Conservation (phyloP, 2,113 vertebrate species). For the Taxidea taxus region DNA sequence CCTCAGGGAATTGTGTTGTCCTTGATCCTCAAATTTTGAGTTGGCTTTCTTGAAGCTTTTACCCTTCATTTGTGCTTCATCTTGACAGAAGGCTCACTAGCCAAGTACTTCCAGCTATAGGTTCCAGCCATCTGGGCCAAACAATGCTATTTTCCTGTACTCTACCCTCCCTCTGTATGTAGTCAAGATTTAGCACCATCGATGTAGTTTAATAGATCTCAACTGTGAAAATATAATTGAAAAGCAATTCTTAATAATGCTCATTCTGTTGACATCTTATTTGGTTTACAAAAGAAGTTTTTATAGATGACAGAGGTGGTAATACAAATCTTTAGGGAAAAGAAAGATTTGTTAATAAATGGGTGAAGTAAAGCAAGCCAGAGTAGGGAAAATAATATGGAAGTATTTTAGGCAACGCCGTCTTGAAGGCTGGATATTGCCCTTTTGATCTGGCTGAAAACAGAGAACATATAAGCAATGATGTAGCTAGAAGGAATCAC, state of each 20-base stretch:
- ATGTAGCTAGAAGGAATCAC: neutral
- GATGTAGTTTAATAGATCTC: neutral
- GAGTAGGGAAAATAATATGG: neutral
- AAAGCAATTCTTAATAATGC: neutral
- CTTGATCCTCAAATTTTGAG: too few species aligned
- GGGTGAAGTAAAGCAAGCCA: neutral
- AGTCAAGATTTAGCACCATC: neutral
- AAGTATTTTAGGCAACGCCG: neutral
- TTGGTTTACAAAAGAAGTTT: neutral
- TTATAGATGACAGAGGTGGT: neutral
- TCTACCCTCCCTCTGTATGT: neutral
- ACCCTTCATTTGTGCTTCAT: neutral
- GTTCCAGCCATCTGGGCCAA: accelerated
- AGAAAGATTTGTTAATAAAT: neutral
- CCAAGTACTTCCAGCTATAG: neutral
- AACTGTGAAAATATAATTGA: neutral
- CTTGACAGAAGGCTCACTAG: neutral
- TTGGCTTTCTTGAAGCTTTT: neutral
- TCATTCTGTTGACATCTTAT: neutral
- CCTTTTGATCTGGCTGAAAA: neutral
- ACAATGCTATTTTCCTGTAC: neutral
- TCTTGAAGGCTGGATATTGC: neutral
- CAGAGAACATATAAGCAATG: neutral
- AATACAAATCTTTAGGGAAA: neutral
- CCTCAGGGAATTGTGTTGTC: neutral